Conservation (phyloP, 2,888 invertebrate species). For the Cenopis cana region DNA sequence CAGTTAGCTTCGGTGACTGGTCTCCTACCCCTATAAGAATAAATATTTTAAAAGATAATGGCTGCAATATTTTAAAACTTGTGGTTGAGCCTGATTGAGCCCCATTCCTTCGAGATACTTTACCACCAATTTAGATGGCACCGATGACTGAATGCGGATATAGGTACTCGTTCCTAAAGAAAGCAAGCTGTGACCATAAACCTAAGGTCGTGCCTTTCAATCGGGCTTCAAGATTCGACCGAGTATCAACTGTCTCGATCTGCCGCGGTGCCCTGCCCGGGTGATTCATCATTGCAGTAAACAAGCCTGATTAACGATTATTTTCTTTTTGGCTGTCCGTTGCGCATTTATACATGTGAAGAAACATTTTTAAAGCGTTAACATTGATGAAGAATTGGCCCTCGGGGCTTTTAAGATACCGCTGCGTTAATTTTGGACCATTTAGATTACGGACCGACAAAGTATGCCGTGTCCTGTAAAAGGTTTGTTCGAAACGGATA, state of each 20-base stretch:
- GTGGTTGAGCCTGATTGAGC: too few species aligned
- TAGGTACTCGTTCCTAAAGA: background rate
- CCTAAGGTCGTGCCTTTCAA: constrained; percentile 36
- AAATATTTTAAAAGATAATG: too few species aligned
- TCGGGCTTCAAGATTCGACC: constrained; percentile 24
- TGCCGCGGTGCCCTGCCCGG: constrained; percentile 6
- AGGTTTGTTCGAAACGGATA: constrained; percentile 12
- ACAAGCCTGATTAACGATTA: constrained; percentile 38
- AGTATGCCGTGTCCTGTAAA: constrained; percentile 27
- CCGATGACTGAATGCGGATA: too few species aligned
- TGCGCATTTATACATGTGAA: constrained; percentile 30
- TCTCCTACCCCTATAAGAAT: too few species aligned
- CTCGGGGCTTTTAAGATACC: constrained; percentile 40
- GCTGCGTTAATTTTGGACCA: constrained; percentile 41
- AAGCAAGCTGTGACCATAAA: constrained; percentile 14
- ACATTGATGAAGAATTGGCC: constrained; percentile 39
- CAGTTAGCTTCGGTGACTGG: too few species aligned
- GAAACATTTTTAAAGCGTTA: constrained; percentile 33
- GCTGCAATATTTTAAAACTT: too few species aligned
- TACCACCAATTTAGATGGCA: too few species aligned
- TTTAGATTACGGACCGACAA: constrained; percentile 40
- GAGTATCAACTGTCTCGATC: constrained; percentile 34
- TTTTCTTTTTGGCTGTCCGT: constrained; percentile 31
- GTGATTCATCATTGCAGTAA: constrained; percentile 40
- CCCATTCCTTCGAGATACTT: too few species aligned